These are phyloP conservation scores for Mesocricetus auratus DNA, from an alignment of 2,113 vertebrate genomes.

Conservation along the genomic window DNA sequence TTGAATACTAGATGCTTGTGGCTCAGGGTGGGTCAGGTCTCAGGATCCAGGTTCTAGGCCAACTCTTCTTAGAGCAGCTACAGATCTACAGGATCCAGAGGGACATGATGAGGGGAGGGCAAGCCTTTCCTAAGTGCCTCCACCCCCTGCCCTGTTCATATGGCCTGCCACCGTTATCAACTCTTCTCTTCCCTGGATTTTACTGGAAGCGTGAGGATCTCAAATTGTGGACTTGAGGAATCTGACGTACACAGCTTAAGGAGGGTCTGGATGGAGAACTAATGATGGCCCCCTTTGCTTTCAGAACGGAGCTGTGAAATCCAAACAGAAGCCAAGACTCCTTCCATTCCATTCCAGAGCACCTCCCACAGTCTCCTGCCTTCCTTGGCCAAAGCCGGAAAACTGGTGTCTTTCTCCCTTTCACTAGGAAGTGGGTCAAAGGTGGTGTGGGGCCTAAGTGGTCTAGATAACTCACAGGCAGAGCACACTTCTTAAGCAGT, in stretches of 20 bases:
- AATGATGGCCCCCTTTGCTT: not conserved
- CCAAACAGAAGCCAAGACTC: slow-evolving; percentile 13
- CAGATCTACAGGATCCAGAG: not conserved
- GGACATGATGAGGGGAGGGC: fast-evolving
- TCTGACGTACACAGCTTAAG: not conserved
- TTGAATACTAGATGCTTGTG: not conserved
- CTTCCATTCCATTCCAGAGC: not conserved
- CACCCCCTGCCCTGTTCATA: not conserved
- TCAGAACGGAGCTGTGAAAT: slow-evolving; percentile 29
- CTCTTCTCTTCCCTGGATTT: not conserved
- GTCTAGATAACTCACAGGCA: not conserved
- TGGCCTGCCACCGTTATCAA: not conserved
- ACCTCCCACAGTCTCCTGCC: not conserved
- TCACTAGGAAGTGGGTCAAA: not conserved
- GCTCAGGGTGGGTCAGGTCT: not conserved
- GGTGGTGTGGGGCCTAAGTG: not conserved
- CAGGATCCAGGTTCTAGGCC: not conserved
- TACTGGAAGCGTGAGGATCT: not conserved
- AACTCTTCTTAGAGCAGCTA: not conserved
- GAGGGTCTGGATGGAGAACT: not conserved
- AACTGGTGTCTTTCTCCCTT: not conserved
- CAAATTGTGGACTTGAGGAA: not conserved
- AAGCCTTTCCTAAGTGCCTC: not conserved
- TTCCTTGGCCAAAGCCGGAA: not conserved
- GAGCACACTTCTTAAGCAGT: not conserved